phyloP scores from a whole-genome alignment of 2,113 vertebrate species.

The Sinocyclocheilus anophthalmus region DNA sequence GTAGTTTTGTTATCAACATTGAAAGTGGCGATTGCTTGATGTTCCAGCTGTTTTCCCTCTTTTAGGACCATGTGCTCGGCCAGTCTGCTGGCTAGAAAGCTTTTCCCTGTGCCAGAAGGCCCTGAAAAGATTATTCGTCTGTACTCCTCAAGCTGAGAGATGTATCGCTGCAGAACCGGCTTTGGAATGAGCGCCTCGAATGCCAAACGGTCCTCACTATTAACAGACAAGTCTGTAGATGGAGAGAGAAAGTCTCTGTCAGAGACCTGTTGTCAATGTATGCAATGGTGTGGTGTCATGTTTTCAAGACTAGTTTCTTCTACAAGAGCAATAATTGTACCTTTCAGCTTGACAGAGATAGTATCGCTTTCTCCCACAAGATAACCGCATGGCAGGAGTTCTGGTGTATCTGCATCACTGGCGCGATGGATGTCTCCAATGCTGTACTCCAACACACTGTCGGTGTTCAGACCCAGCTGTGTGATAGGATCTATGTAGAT shows the following conservation, averaged over 20 bases:
- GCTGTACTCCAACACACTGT: slow-evolving; percentile 92
- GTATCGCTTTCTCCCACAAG: slow-evolving; percentile 95
- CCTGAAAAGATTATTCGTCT: slow-evolving; percentile 92
- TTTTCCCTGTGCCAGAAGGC: slow-evolving; percentile 94
- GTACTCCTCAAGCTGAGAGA: slow-evolving; percentile 90
- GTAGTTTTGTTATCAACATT: slow-evolving; percentile 97
- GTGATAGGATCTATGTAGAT: slow-evolving; percentile 88
- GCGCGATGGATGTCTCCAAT: slow-evolving; percentile 89
- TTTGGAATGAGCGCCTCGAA: slow-evolving; percentile 94
- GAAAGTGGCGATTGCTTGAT: slow-evolving; percentile 88
- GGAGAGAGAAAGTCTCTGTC: not conserved
- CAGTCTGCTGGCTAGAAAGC: slow-evolving; percentile 90
- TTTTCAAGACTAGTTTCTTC: not conserved
- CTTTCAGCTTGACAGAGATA: slow-evolving; percentile 91
- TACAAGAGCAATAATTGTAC: slow-evolving; percentile 65
- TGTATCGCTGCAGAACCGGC: slow-evolving; percentile 91
- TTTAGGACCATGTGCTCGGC: slow-evolving; percentile 85
- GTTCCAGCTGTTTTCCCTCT: slow-evolving; percentile 83
- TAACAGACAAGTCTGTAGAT: slow-evolving; percentile 78
- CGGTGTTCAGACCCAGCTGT: slow-evolving; percentile 90
- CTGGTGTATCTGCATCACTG: slow-evolving; percentile 79
- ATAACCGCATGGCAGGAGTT: slow-evolving; percentile 95
- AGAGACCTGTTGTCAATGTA: not conserved
- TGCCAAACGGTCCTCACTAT: slow-evolving; percentile 87
- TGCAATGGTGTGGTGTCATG: not conserved